A percentile compares a stretch with the other conserved stretches of the same genome.
Conservation (phyloP, 2,113 vertebrate species). For the Ceuthmochares aereus region DNA sequence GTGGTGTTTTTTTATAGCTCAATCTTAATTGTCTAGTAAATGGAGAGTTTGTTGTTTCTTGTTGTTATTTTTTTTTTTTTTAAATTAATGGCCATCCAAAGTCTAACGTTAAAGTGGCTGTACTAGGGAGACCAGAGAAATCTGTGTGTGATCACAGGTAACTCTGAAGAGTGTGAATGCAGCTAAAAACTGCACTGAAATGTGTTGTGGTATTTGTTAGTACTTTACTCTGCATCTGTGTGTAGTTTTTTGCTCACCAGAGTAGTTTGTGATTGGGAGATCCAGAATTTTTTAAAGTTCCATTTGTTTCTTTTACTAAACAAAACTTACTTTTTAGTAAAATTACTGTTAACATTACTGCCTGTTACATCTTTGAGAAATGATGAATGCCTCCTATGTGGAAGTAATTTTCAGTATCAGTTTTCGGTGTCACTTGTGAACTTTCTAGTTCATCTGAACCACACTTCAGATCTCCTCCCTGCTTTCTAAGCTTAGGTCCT, state of each 20-base stretch:
- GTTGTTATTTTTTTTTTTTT: background rate
- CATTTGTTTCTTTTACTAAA: background rate
- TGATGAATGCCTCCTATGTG: background rate
- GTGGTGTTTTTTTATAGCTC: background rate
- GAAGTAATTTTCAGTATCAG: background rate
- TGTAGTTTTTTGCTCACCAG: background rate
- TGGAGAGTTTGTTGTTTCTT: background rate
- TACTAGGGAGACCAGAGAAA: background rate
- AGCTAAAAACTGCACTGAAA: background rate
- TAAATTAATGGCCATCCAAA: background rate
- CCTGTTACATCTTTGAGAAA: background rate
- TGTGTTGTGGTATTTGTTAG: background rate
- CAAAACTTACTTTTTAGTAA: background rate
- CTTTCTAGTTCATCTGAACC: background rate
- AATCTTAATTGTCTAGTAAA: background rate
- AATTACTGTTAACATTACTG: accelerated
- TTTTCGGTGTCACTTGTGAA: background rate
- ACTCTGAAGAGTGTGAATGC: background rate
- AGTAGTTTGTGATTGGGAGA: background rate
- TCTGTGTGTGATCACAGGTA: background rate
- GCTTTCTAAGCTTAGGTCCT: accelerated
- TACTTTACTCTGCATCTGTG: background rate
- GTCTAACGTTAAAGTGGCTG: background rate
- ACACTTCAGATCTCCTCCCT: accelerated
- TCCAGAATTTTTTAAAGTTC: background rate